A percentile compares a stretch with the other conserved stretches of the same genome.
Conservation (phyloP, 2,797 vertebrate genomes). For the Urophycis tenuis region DNA sequence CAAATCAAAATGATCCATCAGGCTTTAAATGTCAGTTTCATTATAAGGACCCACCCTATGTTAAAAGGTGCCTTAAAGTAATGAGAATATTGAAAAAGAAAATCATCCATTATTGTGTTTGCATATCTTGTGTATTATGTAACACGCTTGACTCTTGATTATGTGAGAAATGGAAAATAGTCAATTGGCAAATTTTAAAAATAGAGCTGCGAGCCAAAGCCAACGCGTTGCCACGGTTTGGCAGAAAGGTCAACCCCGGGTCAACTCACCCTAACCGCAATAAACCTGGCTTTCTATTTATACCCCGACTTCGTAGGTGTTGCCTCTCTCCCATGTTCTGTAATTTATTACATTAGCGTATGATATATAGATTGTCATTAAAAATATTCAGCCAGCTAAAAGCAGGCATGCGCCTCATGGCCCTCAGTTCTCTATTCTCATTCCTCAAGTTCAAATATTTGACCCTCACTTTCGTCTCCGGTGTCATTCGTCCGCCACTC, state of each 20-base stretch:
- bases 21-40: background rate
- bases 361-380: conserved; percentile 1
- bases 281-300: conserved; percentile 38
- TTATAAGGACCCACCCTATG: no score
- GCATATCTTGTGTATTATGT: background rate
- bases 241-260: conserved; percentile 4
- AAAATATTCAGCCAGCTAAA: background rate
- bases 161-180: conserved; percentile 10
- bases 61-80: no score
- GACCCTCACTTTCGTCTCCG: conserved; percentile 5
- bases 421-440: background rate
- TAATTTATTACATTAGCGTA: background rate
- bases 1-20: background rate
- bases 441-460: conserved; percentile 25
- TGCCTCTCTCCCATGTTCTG: background rate
- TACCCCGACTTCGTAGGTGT: conserved; percentile 28
- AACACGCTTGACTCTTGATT: background rate
- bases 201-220: conserved; percentile 8
- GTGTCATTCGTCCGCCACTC: conserved; percentile 12
- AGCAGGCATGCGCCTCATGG: conserved; percentile 5
- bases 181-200: conserved; percentile 14
- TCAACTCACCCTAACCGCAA: conserved; percentile 26
- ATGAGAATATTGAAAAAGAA: background rate
- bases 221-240: conserved; percentile 17
- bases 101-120: background rate